Evolutionary conservation across 2,888 invertebrate genomes (phyloP).

Genomic region (Pseudococcus jackbeardsleyi): DNA sequence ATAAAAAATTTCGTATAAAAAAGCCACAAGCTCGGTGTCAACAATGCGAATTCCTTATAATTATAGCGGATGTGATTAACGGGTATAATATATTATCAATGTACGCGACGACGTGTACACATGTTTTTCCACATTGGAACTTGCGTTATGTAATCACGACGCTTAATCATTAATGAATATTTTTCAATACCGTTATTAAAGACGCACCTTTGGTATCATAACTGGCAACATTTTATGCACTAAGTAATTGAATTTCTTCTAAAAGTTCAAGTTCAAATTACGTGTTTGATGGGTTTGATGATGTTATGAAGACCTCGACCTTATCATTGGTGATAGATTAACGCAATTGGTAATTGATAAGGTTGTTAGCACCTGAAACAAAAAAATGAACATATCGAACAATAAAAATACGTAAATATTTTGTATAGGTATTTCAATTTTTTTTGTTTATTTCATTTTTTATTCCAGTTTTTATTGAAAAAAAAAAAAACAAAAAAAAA

Average conservation of each 20-base stretch:
- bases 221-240: conserved; percentile 29
- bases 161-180: conserved; percentile 43
- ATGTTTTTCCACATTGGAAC: conserved; percentile 31
- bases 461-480: no score
- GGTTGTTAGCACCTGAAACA: no score
- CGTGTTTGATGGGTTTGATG: background rate
- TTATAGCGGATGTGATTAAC: conserved; percentile 53
- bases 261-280: background rate
- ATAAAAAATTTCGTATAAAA: background rate
- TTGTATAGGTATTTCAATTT: no score
- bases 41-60: conserved; percentile 31
- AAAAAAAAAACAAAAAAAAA: no score
- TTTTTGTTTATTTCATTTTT: no score
- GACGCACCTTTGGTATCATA: background rate
- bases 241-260: background rate
- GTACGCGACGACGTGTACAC: conserved; percentile 25
- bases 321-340: no score
- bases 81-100: conserved; percentile 28
- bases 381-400: no score
- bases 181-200: conserved; percentile 43
- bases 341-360: no score
- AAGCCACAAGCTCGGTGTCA: background rate
- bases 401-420: no score
- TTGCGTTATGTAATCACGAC: conserved; percentile 18
- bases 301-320: no score